Conservation (phyloP, 2,113 vertebrate genomes). For the Platichthys stellatus region DNA sequence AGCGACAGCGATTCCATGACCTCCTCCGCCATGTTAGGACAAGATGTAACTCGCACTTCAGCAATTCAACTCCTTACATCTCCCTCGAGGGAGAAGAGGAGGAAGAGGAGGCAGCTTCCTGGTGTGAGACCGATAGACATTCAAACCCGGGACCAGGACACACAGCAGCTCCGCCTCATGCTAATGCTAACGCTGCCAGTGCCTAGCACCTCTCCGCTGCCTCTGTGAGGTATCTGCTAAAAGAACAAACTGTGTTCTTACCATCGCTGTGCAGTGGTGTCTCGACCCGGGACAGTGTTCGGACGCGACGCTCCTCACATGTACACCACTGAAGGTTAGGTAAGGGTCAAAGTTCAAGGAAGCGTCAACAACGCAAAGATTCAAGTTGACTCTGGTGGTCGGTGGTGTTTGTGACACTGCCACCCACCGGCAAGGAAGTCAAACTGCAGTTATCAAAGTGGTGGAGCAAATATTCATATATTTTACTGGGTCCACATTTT, state of each 20-base stretch:
- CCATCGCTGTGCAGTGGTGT: constrained; percentile 47
- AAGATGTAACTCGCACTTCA: neutral
- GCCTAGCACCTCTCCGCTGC: neutral
- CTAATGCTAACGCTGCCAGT: neutral
- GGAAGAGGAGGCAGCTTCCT: neutral
- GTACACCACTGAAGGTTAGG: constrained; percentile 70
- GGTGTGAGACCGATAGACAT: neutral
- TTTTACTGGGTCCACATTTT: neutral
- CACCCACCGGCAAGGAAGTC: constrained; percentile 62
- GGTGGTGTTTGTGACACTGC: neutral
- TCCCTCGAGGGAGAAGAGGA: too few relatives aligned
- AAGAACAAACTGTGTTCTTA: constrained; percentile 28
- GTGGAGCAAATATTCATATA: neutral
- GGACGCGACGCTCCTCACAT: constrained; percentile 51
- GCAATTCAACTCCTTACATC: too few relatives aligned
- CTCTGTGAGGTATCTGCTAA: neutral
- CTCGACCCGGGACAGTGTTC: neutral
- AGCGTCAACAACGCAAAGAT: neutral
- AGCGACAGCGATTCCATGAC: neutral
- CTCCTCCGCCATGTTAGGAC: neutral
- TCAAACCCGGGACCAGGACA: neutral
- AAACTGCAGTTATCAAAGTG: constrained; percentile 17
- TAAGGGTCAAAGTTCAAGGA: constrained; percentile 65
- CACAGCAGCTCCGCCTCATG: neutral
- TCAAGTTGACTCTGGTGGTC: neutral